A percentile compares a stretch with the other conserved stretches of the same genome.
phyloP scores from a whole-genome alignment of 2,888 invertebrate genomes.

The Drosophila picticornis region DNA sequence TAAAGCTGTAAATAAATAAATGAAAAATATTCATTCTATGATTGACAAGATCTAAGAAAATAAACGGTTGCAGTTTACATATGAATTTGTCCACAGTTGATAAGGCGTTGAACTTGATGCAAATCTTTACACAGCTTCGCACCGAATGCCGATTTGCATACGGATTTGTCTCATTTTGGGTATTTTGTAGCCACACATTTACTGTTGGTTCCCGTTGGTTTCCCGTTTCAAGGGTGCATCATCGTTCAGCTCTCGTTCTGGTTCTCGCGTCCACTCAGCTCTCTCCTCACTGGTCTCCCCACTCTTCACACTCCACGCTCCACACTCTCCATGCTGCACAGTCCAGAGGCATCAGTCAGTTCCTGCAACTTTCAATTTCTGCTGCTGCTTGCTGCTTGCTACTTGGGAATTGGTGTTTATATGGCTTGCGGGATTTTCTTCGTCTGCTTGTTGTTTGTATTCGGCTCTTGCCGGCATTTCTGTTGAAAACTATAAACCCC shows the following conservation, averaged over 20 bases:
- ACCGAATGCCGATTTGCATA: conserved; percentile 31
- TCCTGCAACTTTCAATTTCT: conserved; percentile 59
- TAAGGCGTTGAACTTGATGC: conserved; percentile 21
- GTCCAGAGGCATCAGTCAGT: conserved; percentile 28
- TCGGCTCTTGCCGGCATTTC: conserved; percentile 37
- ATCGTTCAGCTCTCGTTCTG: conserved; percentile 19
- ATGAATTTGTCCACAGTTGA: not conserved
- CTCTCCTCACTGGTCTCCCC: not conserved
- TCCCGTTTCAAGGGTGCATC: conserved; percentile 53
- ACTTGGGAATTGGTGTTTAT: conserved; percentile 5
- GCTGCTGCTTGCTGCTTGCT: conserved; percentile 16
- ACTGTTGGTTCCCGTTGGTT: conserved; percentile 28
- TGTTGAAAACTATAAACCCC: conserved; percentile 39
- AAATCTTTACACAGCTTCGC: conserved; percentile 11
- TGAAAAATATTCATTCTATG: too few relatives aligned
- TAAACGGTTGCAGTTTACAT: not conserved
- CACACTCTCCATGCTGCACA: not conserved
- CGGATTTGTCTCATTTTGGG: conserved; percentile 20
- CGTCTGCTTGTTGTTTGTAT: not conserved
- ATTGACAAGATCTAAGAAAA: too few relatives aligned
- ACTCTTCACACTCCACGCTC: not conserved
- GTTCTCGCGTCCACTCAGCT: not conserved
- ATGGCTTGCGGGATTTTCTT: conserved; percentile 3
- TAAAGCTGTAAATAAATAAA: too few relatives aligned
- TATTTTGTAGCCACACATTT: conserved; percentile 31